Evolutionary conservation across 2,888 invertebrate species (phyloP), one percentile per base, ranked within the genome.

Genomic region (Tanytarsus gracilentus): DNA sequence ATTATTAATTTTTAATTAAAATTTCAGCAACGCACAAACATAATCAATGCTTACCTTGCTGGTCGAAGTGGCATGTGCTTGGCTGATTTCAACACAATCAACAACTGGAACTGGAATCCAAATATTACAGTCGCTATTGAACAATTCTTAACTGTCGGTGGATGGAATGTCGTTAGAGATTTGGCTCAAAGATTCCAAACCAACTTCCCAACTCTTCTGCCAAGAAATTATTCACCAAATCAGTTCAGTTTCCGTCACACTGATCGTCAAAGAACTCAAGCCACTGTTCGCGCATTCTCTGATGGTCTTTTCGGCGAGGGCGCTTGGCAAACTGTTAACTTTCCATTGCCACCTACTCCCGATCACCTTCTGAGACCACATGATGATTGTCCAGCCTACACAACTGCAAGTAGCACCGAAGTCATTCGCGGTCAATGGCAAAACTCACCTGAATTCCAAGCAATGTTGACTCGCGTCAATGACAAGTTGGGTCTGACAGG

Each of bases 131-230:
- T 71, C 39, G 77, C 78, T 2, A 76, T 75, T 63, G 83, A 83
- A 1, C 78, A 81, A 14, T 75, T 76, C 62, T 73, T 88, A 62
- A 82, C 86, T 11, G 72, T 55, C 7, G n/a, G 39, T 62, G 82
- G 81, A 1, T 81, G 80, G 67, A 78, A 83, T 65, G 84, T 85
- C 67, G 72, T 85, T 23, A 79, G 79, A 67, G 78, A 82, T 56
- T 72, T 87, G 1, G 88, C 86, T 0, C 77, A 82, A 66, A 76
- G 84, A 25, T 83, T 84, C 72, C 82, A 80, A 67, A 76, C 78
- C 16, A 78, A 78, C 66, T 86, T 82, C 68, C 81, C 83, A 1
- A 26, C 33, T 11, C 26, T 55, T 23, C 25, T 55, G 1, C 39
- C 55, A 39, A n/a, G 14, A 30, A 55, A 25, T 25, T 55, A 55